Conservation (phyloP, 2,888 invertebrate species). For the Meghimatium bilineatum region DNA sequence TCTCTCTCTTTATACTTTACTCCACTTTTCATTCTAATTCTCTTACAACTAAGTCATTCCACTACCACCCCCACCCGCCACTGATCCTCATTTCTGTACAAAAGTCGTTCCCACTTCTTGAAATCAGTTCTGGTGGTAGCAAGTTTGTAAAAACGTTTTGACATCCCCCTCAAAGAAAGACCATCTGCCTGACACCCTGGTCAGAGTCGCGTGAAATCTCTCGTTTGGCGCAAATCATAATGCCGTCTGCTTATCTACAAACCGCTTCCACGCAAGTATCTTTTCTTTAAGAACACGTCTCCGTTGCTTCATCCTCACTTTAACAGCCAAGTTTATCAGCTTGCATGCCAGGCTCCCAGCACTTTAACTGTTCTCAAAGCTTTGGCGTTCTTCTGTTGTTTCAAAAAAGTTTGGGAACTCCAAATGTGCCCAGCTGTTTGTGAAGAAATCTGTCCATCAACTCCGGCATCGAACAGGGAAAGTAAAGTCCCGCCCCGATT, state of each 20-base stretch:
- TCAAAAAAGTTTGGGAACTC: background rate
- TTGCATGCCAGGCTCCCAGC: background rate
- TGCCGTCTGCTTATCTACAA: slow-evolving; percentile 12
- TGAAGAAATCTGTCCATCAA: background rate
- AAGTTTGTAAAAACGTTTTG: slow-evolving; percentile 34
- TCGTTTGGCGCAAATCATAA: background rate
- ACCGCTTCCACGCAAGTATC: background rate
- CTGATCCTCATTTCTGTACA: no score
- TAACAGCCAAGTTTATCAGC: background rate
- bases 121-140: background rate
- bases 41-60: background rate
- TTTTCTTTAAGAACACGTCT: slow-evolving; percentile 16
- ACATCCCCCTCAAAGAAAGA: background rate
- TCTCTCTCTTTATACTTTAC: slow-evolving; percentile 25
- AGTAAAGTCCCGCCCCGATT: background rate
- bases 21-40: background rate
- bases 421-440: slow-evolving; percentile 29
- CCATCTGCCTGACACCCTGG: slow-evolving; percentile 3
- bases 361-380: background rate
- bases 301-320: background rate
- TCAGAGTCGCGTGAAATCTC: background rate
- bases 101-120: background rate
- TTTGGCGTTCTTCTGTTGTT: slow-evolving; percentile 23
- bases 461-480: background rate
- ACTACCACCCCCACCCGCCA: no score